These are phyloP conservation scores for Luidia sarsii DNA, from an alignment of 53 echinoderm and acorn worm genomes.

Conservation along the genomic window DNA sequence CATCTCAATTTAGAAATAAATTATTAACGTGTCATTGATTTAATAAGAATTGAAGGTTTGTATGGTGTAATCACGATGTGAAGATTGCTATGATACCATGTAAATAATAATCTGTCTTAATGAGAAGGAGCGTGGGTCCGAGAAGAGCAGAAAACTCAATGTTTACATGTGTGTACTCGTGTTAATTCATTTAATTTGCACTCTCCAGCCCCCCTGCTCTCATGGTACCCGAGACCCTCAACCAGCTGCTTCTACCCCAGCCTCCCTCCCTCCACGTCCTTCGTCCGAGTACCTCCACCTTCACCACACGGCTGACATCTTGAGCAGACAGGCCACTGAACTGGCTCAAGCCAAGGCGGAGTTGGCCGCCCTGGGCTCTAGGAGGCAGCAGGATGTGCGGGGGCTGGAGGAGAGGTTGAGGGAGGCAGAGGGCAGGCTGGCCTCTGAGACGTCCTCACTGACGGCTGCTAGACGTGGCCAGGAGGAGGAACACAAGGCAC, in stretches of 20 bases:
- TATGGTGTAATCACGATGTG: no score
- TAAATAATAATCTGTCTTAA: background rate
- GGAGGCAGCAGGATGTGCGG: slow-evolving; percentile 25
- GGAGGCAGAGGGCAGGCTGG: slow-evolving; percentile 26
- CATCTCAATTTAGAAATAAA: no score
- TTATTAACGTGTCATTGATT: no score
- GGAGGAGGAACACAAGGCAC: slow-evolving; percentile 30
- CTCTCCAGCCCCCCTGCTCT: no score
- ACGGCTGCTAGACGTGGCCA: background rate
- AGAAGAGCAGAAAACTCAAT: no score
- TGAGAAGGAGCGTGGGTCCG: no score
- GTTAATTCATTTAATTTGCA: no score
- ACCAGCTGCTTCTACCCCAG: background rate
- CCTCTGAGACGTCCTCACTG: slow-evolving; percentile 24
- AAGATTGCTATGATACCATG: no score
- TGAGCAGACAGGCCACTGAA: slow-evolving; percentile 87
- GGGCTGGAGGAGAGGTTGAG: slow-evolving; percentile 52
- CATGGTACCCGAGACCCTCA: no score
- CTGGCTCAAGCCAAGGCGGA: slow-evolving; percentile 82
- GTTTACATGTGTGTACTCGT: no score
- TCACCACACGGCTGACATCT: slow-evolving; percentile 77
- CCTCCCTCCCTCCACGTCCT: slow-evolving; percentile 2
- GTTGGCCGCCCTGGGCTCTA: slow-evolving; percentile 37
- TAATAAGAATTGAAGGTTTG: no score
- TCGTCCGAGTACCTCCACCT: slow-evolving; percentile 65